Evolutionary conservation across 2,113 vertebrate species (phyloP), one percentile per base, ranked within the genome.

Genomic region (Lagenorhynchus albirostris): DNA sequence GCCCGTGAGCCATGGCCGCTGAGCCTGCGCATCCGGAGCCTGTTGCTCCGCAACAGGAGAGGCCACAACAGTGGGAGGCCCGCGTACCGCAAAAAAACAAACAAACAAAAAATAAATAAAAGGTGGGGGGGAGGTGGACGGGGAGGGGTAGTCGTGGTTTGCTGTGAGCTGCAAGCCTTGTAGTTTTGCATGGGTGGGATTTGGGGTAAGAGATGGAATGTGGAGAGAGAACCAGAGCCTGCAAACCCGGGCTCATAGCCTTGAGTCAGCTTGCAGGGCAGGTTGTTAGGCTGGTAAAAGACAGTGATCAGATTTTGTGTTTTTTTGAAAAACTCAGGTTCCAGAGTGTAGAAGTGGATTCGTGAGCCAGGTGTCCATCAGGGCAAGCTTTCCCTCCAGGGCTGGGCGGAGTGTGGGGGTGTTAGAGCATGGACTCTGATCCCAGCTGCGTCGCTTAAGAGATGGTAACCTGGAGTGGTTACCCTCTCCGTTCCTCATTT

Each of bases 361-460:
- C 3, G 1, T 41, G n/a, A 8, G 12, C 58, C 38, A 36, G 0
- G 10, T 31, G n/a, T 8, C 8, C 23, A 8, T 23, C n/a, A 55
- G 53, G 23, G 60, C 50, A 29, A 13, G 20, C 25, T 38, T 74
- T 73, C 44, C 36, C 9, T 25, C 65, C 11, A 33, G 53, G 17
- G 31, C 8, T 9, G 0, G 12, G 20, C 0, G 2, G n/a, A 7
- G 4, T 7, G 23, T 70, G 77, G 41, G 36, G 36, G 33, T 14
- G 23, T n/a, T 47, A 3, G 33, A 79, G 58, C 8, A 0, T 12
- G 44, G 25, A 33, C 36, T 8, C 53, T 60, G 38, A 1, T 67
- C 15, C 20, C 47, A 31, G 65, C 12, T 1, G 2, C 21, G 31
- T 92, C 31, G 36, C 31, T 60, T 68, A 33, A 8, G 11, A 38